A percentile compares a stretch with the other conserved stretches of the same genome.
Evolutionary conservation across 1,140 invertebrate genomes (phyloP).

Genomic region (Akabosia matsudoensis): DNA sequence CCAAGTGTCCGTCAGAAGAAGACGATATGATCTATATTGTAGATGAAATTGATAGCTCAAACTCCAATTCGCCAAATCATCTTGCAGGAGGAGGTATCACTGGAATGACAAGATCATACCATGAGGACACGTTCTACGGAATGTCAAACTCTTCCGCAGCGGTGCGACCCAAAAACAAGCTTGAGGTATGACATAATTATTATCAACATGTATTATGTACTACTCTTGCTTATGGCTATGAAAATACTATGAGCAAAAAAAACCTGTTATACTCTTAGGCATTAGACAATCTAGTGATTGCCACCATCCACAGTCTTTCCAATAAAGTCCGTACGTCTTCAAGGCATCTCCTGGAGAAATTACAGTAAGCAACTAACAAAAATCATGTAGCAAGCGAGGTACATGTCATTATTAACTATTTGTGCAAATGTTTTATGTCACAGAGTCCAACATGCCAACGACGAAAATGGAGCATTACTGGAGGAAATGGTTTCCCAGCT

Average conservation of each 20-base stretch:
- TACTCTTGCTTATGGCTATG: not conserved
- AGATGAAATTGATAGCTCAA: slow-evolving; percentile 33
- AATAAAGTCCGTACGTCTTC: slow-evolving; percentile 57
- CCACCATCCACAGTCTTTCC: slow-evolving; percentile 60
- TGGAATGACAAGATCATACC: slow-evolving; percentile 31
- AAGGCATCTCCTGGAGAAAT: slow-evolving; percentile 55
- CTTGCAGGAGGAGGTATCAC: not conserved
- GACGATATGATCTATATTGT: slow-evolving; percentile 35
- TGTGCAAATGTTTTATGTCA: not conserved
- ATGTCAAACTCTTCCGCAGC: slow-evolving; percentile 33
- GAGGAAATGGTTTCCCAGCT: slow-evolving; percentile 51
- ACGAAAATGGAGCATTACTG: slow-evolving; percentile 50
- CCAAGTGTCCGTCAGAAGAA: slow-evolving; percentile 28
- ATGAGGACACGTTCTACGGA: slow-evolving; percentile 30
- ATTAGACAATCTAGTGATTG: slow-evolving; percentile 59
- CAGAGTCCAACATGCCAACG: slow-evolving; percentile 50
- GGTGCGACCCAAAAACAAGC: slow-evolving; percentile 41
- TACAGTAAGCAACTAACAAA: slow-evolving; percentile 58
- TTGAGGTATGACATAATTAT: slow-evolving; percentile 38
- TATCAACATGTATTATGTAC: not conserved
- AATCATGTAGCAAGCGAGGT: too few species aligned
- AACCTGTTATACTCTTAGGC: slow-evolving; percentile 48
- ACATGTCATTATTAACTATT: not conserved
- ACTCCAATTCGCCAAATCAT: slow-evolving; percentile 39
- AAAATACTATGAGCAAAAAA: not conserved